phyloP scores from a whole-genome alignment of 2,888 invertebrate species.

The Chorisops tibialis region DNA sequence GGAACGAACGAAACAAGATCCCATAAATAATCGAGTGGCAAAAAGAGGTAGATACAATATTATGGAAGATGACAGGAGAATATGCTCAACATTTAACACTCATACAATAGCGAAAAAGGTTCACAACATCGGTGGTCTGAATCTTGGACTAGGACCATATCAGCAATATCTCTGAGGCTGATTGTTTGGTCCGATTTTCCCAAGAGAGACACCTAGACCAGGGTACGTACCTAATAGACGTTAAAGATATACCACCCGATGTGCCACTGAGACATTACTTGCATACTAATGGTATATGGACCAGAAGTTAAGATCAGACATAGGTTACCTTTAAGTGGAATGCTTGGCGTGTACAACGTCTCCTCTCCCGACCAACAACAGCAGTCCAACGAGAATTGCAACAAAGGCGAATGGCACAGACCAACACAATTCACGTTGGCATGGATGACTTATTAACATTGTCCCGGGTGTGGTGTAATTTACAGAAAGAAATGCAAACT shows the following conservation, averaged over 20 bases:
- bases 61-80: slow-evolving; percentile 25
- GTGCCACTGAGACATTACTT: slow-evolving; percentile 25
- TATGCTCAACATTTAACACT: slow-evolving; percentile 28
- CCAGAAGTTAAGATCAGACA: too few relatives aligned
- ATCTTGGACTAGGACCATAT: slow-evolving; percentile 6
- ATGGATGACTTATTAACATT: slow-evolving; percentile 29
- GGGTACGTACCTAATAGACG: slow-evolving; percentile 7
- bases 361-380: too few relatives aligned
- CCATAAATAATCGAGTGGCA: slow-evolving; percentile 24
- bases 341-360: too few relatives aligned
- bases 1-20: slow-evolving; percentile 11
- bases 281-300: slow-evolving; percentile 28
- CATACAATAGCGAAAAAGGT: slow-evolving; percentile 23
- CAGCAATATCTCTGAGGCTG: not conserved
- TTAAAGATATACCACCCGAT: slow-evolving; percentile 28
- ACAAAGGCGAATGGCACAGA: slow-evolving; percentile 28
- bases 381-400: slow-evolving; percentile 17
- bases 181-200: not conserved
- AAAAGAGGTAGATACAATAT: slow-evolving; percentile 1
- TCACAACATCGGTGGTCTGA: slow-evolving; percentile 28
- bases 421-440: slow-evolving; percentile 4
- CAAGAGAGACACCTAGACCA: not conserved
- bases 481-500: slow-evolving; percentile 28
- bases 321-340: too few relatives aligned
- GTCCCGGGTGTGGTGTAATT: slow-evolving; percentile 28